Conservation (phyloP, 2,888 invertebrate genomes). For the Zonitis immaculata region DNA sequence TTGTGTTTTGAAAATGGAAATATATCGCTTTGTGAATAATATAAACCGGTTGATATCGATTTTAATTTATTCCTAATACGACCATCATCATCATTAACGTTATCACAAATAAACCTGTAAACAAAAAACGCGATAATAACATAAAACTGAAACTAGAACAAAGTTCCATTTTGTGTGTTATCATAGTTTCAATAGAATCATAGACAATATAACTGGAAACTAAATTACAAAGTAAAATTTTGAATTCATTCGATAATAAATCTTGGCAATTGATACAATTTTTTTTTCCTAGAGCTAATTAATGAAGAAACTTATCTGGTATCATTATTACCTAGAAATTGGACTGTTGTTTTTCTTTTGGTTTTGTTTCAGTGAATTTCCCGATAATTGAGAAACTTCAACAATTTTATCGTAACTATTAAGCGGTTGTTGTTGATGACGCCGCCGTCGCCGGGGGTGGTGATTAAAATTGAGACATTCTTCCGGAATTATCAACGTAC, state of each 20-base stretch:
- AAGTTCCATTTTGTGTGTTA: background rate
- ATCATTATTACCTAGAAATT: too few species aligned
- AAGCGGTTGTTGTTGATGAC: slow-evolving; percentile 17
- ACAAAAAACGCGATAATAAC: background rate
- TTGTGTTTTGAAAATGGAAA: slow-evolving; percentile 22
- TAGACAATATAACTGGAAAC: background rate
- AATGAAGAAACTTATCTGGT: too few species aligned
- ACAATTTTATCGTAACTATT: background rate
- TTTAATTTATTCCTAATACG: background rate
- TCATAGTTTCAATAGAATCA: background rate
- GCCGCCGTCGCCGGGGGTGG: slow-evolving; percentile 34
- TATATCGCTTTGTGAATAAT: slow-evolving; percentile 30
- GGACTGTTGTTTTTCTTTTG: too few species aligned
- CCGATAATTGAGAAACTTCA: background rate
- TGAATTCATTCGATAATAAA: background rate
- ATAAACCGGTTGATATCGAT: slow-evolving; percentile 15
- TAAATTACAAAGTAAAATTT: background rate
- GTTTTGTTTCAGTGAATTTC: background rate
- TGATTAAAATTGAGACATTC: slow-evolving; percentile 44
- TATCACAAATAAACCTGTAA: background rate
- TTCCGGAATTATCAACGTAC: slow-evolving; percentile 52
- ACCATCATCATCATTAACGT: background rate
- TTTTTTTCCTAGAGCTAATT: too few species aligned
- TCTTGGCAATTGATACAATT: background rate
- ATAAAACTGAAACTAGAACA: background rate